A percentile compares a stretch with the other conserved stretches of the same genome.
These are phyloP conservation scores for Chymomyza procnemis DNA, from an alignment of 2,888 invertebrate genomes.

Conservation along the genomic window DNA sequence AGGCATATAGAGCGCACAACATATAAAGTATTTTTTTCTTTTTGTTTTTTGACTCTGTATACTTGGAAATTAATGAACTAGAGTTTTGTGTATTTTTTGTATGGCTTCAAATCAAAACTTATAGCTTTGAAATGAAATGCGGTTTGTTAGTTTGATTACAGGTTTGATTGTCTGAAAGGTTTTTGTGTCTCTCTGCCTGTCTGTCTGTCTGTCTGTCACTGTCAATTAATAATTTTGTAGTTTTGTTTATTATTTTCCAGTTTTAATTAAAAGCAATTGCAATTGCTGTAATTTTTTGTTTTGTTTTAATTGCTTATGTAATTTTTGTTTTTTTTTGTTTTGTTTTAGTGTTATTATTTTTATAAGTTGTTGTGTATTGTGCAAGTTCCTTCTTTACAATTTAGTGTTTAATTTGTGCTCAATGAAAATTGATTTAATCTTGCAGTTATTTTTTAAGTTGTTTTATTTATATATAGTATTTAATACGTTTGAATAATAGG, in stretches of 20 bases:
- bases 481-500: not conserved
- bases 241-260: not conserved
- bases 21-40: not conserved
- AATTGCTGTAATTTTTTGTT: not conserved
- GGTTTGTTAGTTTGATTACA: not conserved
- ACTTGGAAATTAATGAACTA: not conserved
- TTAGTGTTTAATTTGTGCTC: not conserved
- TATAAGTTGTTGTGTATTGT: not conserved
- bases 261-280: not conserved
- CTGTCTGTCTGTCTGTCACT: not conserved
- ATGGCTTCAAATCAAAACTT: not conserved
- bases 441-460: not conserved
- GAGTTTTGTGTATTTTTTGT: not conserved
- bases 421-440: not conserved
- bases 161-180: not conserved
- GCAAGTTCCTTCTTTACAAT: not conserved
- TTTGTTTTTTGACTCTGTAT: too few relatives aligned
- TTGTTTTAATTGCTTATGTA: slow-evolving; percentile 1
- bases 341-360: too few relatives aligned
- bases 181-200: not conserved
- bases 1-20: not conserved
- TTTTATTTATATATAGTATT: not conserved
- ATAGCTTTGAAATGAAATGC: not conserved
- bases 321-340: slow-evolving; percentile 4
- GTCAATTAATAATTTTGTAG: not conserved